Evolutionary conservation across 2,888 invertebrate species (phyloP).

Genomic region (Pharmacophagus antenor): DNA sequence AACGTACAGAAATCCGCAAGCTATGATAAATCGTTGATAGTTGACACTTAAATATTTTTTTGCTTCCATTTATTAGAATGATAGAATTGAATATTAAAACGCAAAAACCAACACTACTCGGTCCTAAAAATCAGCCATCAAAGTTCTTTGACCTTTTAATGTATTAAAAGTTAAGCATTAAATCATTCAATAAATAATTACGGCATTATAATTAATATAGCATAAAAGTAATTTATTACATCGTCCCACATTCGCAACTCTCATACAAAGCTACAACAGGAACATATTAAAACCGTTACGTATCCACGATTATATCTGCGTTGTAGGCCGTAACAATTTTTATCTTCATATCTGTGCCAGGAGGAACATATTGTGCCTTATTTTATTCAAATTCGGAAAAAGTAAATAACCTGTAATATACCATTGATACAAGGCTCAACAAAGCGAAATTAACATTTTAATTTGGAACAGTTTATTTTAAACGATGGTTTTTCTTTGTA

Average conservation of each 20-base stretch:
- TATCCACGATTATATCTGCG: constrained; percentile 8
- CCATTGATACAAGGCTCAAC: too few relatives aligned
- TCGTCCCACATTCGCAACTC: constrained; percentile 11
- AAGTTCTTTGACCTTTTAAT: background rate
- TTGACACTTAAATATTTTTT: too few relatives aligned
- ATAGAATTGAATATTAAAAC: too few relatives aligned
- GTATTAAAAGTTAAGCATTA: background rate
- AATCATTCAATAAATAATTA: constrained; percentile 2
- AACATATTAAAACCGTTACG: constrained; percentile 5
- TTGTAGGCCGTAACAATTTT: background rate
- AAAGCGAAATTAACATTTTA: too few relatives aligned
- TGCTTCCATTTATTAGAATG: too few relatives aligned
- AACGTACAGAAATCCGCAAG: too few relatives aligned
- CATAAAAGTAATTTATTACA: constrained; percentile 12
- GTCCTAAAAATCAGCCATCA: background rate
- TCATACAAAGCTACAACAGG: constrained; percentile 1
- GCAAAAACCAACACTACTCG: background rate
- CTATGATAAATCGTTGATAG: too few relatives aligned
- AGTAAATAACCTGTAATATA: background rate
- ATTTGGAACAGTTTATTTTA: too few relatives aligned
- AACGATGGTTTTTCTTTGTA: too few relatives aligned
- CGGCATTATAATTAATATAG: constrained; percentile 3
- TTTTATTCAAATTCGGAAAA: background rate
- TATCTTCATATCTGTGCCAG: background rate
- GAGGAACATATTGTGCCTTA: background rate